Evolutionary conservation across 1,140 invertebrate genomes (phyloP).

Genomic region (Stegodyphus mimosarum): DNA sequence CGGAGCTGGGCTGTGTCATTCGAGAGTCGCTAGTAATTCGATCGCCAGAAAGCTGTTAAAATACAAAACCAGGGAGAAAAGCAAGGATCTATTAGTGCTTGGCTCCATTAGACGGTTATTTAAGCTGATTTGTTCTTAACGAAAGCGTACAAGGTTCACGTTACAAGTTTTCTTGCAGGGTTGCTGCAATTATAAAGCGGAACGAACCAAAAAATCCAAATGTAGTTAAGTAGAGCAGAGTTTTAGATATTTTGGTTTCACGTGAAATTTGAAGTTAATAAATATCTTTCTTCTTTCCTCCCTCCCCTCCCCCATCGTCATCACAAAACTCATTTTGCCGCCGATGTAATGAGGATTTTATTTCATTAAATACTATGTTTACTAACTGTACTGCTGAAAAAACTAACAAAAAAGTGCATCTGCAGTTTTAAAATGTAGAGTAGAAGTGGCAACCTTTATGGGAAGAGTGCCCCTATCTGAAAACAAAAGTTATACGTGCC

Average conservation of each 20-base stretch:
- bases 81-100: conserved; percentile 1
- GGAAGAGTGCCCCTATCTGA: too few relatives aligned
- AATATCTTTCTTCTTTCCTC: too few relatives aligned
- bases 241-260: background rate
- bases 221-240: background rate
- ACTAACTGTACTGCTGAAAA: too few relatives aligned
- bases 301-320: too few relatives aligned
- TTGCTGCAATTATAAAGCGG: background rate
- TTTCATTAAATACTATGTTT: too few relatives aligned
- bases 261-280: too few relatives aligned
- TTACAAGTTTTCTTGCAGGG: background rate
- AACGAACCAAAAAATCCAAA: background rate
- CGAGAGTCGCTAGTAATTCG: conserved; percentile 25
- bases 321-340: too few relatives aligned
- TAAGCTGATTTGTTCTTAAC: background rate
- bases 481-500: too few relatives aligned
- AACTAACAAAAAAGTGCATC: too few relatives aligned
- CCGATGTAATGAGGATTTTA: too few relatives aligned
- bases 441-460: too few relatives aligned
- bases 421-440: too few relatives aligned
- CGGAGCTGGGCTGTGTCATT: background rate
- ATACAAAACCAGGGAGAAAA: conserved; percentile 31
- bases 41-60: conserved; percentile 55
- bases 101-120: conserved; percentile 21
- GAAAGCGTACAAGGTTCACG: background rate